phyloP scores from a whole-genome alignment of 2,888 invertebrate species.

The Hypercompe scribonia region DNA sequence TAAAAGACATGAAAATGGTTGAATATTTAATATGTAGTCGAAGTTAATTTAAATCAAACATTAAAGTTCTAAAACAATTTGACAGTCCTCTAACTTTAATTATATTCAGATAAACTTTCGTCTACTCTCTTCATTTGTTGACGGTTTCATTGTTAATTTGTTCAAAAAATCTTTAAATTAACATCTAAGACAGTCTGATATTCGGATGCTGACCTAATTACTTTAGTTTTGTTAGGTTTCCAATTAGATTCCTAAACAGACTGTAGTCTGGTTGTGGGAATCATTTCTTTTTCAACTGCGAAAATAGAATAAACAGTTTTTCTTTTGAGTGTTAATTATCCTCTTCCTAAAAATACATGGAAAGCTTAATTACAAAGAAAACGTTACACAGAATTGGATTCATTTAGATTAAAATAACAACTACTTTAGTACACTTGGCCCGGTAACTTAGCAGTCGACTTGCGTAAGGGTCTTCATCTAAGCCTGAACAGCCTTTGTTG shows the following conservation, averaged over 20 bases:
- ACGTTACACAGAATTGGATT: too few species aligned
- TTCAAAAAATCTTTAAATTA: neutral
- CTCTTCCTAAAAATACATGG: too few species aligned
- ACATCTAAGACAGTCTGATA: neutral
- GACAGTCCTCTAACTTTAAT: neutral
- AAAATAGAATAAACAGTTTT: too few species aligned
- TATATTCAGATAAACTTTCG: neutral
- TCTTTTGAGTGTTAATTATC: too few species aligned
- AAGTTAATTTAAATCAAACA: neutral
- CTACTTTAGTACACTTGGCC: too few species aligned
- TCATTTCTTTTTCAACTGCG: too few species aligned
- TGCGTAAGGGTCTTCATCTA: neutral
- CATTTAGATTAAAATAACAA: neutral
- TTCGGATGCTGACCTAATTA: neutral
- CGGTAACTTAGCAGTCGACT: neutral
- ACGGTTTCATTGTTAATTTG: neutral
- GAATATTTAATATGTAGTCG: too few species aligned
- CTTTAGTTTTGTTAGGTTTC: neutral
- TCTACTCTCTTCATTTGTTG: neutral
- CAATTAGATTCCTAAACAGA: neutral
- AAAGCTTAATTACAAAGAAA: too few species aligned
- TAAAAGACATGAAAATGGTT: too few species aligned
- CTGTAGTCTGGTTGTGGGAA: too few species aligned
- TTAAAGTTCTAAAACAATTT: neutral
- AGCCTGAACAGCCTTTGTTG: neutral